A percentile compares a stretch with the other conserved stretches of the same genome.
phyloP scores from a whole-genome alignment of 2,888 invertebrate species.

The Lissonota sp. region DNA sequence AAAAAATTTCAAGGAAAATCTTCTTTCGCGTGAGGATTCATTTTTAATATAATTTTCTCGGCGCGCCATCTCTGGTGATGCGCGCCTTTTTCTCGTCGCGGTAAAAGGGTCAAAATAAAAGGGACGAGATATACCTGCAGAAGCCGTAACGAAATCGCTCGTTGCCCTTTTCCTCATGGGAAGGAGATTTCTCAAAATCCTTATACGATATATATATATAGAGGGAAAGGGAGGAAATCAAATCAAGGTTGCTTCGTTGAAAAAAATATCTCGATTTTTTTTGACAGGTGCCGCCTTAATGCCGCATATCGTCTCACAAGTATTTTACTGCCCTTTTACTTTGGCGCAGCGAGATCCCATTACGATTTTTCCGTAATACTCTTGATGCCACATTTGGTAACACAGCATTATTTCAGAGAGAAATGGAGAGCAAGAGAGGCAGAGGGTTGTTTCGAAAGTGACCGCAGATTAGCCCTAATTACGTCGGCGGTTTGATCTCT shows the following conservation, averaged over 20 bases:
- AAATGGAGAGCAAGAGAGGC: background rate
- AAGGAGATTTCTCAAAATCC: background rate
- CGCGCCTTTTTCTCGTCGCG: constrained; percentile 28
- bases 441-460: constrained; percentile 19
- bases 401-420: background rate
- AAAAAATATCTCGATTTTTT: constrained; percentile 34
- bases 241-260: background rate
- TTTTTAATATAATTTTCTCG: constrained; percentile 45
- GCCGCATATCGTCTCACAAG: constrained; percentile 29
- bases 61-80: constrained; percentile 21
- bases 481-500: constrained; percentile 25
- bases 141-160: constrained; percentile 54
- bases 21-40: constrained; percentile 12
- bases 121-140: constrained; percentile 26
- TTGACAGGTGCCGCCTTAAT: constrained; percentile 48
- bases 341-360: constrained; percentile 26
- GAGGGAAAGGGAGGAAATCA: no score
- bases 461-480: constrained; percentile 60
- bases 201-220: no score
- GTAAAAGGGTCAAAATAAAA: constrained; percentile 15
- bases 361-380: constrained; percentile 34
- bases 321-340: constrained; percentile 26
- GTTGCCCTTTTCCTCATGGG: constrained; percentile 40
- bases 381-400: background rate
- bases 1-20: constrained; percentile 39